A percentile compares a stretch with the other conserved stretches of the same genome.
Evolutionary conservation across 35 echinoderm and acorn worm genomes (phyloP).

Genomic region (Heliocidaris tuberculata): DNA sequence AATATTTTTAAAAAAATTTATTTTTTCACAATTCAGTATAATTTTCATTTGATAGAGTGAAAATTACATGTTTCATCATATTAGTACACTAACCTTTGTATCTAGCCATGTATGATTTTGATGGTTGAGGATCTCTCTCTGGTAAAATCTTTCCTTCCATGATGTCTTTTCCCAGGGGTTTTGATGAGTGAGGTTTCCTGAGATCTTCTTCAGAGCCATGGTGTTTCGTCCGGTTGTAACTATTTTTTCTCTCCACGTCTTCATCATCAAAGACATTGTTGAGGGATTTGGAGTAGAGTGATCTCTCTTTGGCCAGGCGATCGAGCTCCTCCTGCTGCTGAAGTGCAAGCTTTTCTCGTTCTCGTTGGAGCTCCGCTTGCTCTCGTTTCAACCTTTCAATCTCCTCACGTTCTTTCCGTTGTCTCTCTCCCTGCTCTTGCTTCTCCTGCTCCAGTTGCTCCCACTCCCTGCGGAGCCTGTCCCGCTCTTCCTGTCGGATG

Average conservation of each 20-base stretch:
- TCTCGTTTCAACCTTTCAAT: conserved; percentile 59
- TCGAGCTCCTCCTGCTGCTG: conserved; percentile 82
- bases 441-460: conserved; percentile 75
- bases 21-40: too few species aligned
- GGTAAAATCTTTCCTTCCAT: conserved; percentile 59
- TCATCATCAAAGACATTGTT: conserved; percentile 54
- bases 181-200: not conserved
- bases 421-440: conserved; percentile 62
- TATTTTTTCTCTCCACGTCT: not conserved
- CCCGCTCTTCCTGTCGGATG: conserved; percentile 75
- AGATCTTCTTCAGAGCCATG: conserved; percentile 1
- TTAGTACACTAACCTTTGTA: conserved; percentile 70
- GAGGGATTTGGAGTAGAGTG: conserved; percentile 13
- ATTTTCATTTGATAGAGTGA: too few species aligned
- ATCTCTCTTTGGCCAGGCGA: conserved; percentile 38
- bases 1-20: too few species aligned
- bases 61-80: too few species aligned
- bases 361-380: conserved; percentile 64
- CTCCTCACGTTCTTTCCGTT: conserved; percentile 54
- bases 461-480: conserved; percentile 74
- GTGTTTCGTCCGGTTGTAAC: conserved; percentile 16
- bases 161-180: conserved; percentile 18
- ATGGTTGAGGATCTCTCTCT: conserved; percentile 63
- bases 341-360: conserved; percentile 56
- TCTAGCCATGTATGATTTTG: conserved; percentile 75